Base-by-base conservation (phyloP, 2,888 invertebrate genomes). In the Noctua janthe region DNA sequence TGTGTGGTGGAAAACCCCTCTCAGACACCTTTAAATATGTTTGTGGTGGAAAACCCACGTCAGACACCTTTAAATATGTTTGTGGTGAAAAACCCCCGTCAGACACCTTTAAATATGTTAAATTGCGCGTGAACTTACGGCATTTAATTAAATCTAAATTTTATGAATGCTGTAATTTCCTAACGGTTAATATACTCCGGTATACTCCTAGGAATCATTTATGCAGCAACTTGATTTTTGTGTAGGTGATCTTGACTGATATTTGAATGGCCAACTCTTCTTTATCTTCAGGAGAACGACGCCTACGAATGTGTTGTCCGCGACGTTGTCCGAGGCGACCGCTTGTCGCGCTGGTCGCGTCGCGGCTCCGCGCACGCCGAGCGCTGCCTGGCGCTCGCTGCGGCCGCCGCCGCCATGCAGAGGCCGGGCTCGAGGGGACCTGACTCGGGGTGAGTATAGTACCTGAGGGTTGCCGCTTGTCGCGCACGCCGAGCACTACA, bases 311-410 rank as follows among this genome's bases (percentile, higher is more conserved):
- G 95, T 79, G 97, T 97, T 64, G 91, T 97, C 2, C 95, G 96
- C 15, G 97, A 97, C 93, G 97, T 97, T 89, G 92, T 95, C 2
- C 96, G 96, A 79, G 96, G 95, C 13, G 97, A 97, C 92, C 94
- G 95, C 0, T 90, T 97, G 90, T 93, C 97, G 88, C 92, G 93
- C 11, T 97, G 97, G 97, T 95, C 96, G 75, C 95, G 96, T 0
- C 94, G 94, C 80, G 95, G 94, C 54, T 94, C 97, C 81, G 95
- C 95, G 51, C 94, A 93, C 91, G 97, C 97, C 66, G 97, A 97
- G 92, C 95, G 97, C 62, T 97, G 97, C 87, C 94, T 97, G 15
- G 95, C 95, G 86, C 94, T 96, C 15, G 97, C 97, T 70, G 97
- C 97, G 81, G 97, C 96, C 84, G 97, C 97, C 73, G 94, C 97